A percentile compares a stretch with the other conserved stretches of the same genome.
Conservation (phyloP, 2,888 invertebrate genomes). For the Steinernema scapterisci region DNA sequence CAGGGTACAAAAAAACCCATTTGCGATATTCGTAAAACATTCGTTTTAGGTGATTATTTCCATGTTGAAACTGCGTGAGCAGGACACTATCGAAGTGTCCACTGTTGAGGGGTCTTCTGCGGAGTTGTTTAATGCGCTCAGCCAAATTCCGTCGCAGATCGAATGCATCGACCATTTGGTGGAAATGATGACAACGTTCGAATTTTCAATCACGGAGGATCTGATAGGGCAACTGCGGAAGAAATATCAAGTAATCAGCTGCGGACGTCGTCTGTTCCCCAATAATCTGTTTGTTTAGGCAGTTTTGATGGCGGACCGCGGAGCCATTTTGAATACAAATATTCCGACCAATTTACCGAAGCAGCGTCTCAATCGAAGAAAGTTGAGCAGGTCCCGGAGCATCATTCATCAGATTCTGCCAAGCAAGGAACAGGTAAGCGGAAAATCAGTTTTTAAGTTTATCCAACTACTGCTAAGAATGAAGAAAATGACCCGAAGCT, state of each 20-base stretch:
- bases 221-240: slow-evolving; percentile 57
- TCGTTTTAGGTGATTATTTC: slow-evolving; percentile 58
- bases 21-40: neutral
- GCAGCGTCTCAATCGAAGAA: slow-evolving; percentile 77
- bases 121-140: slow-evolving; percentile 94
- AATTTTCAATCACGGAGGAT: slow-evolving; percentile 64
- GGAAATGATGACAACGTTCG: slow-evolving; percentile 65
- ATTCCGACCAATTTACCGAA: slow-evolving; percentile 86
- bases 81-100: slow-evolving; percentile 77
- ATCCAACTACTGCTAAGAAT: slow-evolving; percentile 37
- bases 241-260: slow-evolving; percentile 53
- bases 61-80: slow-evolving; percentile 73
- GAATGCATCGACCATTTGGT: slow-evolving; percentile 55
- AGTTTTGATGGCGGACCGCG: slow-evolving; percentile 94
- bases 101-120: slow-evolving; percentile 74
- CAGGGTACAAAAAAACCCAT: slow-evolving; percentile 68
- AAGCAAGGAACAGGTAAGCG: slow-evolving; percentile 48
- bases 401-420: slow-evolving; percentile 71
- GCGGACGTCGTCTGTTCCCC: too few species aligned
- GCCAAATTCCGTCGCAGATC: slow-evolving; percentile 79
- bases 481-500: slow-evolving; percentile 71
- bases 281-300: slow-evolving; percentile 71
- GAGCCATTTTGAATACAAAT: slow-evolving; percentile 84
- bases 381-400: slow-evolving; percentile 87
- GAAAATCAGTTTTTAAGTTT: neutral